Base-by-base conservation (phyloP, 2,888 invertebrate genomes). In the Lasioglossum malachurum region DNA sequence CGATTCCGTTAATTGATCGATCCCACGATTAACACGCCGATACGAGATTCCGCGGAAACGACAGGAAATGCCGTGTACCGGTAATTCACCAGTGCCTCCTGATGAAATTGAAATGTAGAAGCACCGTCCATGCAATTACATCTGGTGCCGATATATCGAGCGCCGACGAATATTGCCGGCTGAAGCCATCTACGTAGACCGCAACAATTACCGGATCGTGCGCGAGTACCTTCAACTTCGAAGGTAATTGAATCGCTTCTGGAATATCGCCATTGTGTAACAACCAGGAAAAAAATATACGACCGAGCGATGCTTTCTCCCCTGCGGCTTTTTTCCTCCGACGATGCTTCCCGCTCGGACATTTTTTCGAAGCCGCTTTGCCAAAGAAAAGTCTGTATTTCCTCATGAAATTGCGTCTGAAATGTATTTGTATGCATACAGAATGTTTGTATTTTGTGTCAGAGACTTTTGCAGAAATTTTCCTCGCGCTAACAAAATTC, bases 91-190 rank as follows among this genome's bases (percentile, higher is more conserved):
- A 84, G 74, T 53, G 72, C 75, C 87, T 83, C 75, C 79, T 82
- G 84, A 80, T 84, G 86, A 89, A 89, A 89, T 89, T 89, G 89
- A 89, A 89, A 89, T 89, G 86, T 88, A 89, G 89, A 89, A 89
- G 83, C 87, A 80, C 81, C 77, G 79, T 84, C 87, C 85, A 78
- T 79, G 88, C 86, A 89, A 89, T 89, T 89, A 89, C 89, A 84
- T 82, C 89, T 86, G 83, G 86, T 82, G 82, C 78, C 89, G 88
- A 89, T 86, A 82, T 89, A 89, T 84, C 88, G 88, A 80, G 78
- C 73, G 81, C n/a, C 82, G 88, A 76, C 83, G 87, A 89, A 89
- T 89, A 89, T 89, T 89, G 89, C 83, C 44, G 80, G 73, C 77
- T 74, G 76, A 75, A 81, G 83, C 88, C 76, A 88, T 89, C 87